A percentile compares a stretch with the other conserved stretches of the same genome.
Conservation (phyloP, 2,797 vertebrate species). For the Leuciscus waleckii region DNA sequence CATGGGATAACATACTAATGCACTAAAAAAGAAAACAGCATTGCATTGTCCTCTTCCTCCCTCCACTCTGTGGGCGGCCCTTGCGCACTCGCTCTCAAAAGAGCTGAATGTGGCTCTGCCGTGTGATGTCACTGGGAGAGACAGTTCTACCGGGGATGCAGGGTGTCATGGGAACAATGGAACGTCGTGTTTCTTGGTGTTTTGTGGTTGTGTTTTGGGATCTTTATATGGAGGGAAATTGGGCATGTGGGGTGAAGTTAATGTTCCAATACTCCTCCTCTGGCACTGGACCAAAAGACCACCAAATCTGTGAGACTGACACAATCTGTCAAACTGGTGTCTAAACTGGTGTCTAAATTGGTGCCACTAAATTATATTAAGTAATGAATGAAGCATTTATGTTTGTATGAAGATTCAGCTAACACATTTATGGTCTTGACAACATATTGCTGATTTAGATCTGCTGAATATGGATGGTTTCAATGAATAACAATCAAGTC, state of each 20-base stretch:
- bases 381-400: neutral
- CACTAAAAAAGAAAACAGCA: conserved; percentile 9
- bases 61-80: conserved; percentile 52
- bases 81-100: conserved; percentile 41
- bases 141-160: conserved; percentile 49
- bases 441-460: neutral
- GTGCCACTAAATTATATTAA: neutral
- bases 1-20: conserved; percentile 36
- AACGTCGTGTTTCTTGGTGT: conserved; percentile 58
- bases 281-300: conserved; percentile 57
- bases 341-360: too few relatives aligned
- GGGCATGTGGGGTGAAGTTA: conserved; percentile 53
- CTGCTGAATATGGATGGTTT: neutral
- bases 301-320: conserved; percentile 50
- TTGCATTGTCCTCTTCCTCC: conserved; percentile 37
- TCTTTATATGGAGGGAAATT: conserved; percentile 51
- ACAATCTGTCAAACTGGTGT: neutral
- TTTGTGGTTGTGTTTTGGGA: conserved; percentile 59
- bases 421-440: neutral
- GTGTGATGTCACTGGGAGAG: conserved; percentile 25
- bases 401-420: neutral
- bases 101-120: conserved; percentile 13
- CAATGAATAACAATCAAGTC: neutral
- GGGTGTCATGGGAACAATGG: conserved; percentile 60
- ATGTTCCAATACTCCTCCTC: conserved; percentile 31